These are phyloP conservation scores for Drosophila gaucha DNA, from an alignment of 2,888 invertebrate genomes.

Conservation along the genomic window DNA sequence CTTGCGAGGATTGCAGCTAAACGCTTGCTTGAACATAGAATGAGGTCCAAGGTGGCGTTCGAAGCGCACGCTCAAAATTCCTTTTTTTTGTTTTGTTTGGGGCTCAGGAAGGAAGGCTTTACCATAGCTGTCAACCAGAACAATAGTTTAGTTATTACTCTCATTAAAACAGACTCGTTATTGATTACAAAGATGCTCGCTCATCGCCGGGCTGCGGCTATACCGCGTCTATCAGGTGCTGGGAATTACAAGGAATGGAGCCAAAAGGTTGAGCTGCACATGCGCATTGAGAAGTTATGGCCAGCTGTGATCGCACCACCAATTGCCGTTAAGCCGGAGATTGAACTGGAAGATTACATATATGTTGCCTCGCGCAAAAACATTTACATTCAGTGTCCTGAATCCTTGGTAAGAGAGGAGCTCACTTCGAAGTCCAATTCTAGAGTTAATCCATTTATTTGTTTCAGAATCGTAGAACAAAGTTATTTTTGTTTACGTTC, in stretches of 20 bases:
- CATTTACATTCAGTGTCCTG: constrained; percentile 21
- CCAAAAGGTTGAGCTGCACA: constrained; percentile 28
- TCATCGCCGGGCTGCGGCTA: constrained; percentile 10
- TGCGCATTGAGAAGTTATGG: constrained; percentile 35
- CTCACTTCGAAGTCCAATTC: too few relatives aligned
- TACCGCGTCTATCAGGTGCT: constrained; percentile 19
- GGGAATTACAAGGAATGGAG: constrained; percentile 47
- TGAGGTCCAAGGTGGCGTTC: constrained; percentile 20
- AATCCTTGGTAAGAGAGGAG: constrained; percentile 12
- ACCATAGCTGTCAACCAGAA: constrained; percentile 13
- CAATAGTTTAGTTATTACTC: constrained; percentile 6
- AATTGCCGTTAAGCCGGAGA: not conserved
- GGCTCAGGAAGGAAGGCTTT: constrained; percentile 1
- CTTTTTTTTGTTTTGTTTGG: constrained; percentile 29
- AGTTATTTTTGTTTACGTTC: constrained; percentile 4
- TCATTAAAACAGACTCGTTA: not conserved
- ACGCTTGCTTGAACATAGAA: constrained; percentile 45
- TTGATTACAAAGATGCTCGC: constrained; percentile 19
- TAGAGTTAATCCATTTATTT: not conserved
- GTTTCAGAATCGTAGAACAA: constrained; percentile 16
- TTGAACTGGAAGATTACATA: not conserved
- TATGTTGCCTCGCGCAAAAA: constrained; percentile 24
- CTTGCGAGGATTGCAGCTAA: constrained; percentile 43
- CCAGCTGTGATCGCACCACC: constrained; percentile 26
- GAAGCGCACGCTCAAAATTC: constrained; percentile 50